Evolutionary conservation across 2,113 vertebrate species (phyloP), one percentile per base, ranked within the genome.

Genomic region (Xiphorhynchus elegans): DNA sequence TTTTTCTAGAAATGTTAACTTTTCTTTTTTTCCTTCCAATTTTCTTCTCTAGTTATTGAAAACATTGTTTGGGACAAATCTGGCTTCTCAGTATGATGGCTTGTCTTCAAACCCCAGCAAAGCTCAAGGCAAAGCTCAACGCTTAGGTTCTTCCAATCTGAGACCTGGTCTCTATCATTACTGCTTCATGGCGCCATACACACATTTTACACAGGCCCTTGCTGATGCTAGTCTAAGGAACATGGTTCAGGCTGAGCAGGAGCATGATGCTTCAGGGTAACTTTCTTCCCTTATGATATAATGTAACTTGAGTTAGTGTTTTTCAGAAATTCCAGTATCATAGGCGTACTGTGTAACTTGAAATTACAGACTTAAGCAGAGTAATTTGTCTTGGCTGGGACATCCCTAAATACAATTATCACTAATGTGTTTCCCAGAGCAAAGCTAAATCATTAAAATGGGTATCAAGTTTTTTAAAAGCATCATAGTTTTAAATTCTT

Each of bases 111-210:
- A 99, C 81, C 98, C 99, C 73, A 98, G 81, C 97, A 99, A 99
- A 89, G 98, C 98, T 46, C 99, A 99, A 94, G 99, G 99, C 76
- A 99, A 98, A 64, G 99, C 98, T 28, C 98, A 99, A 4, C 99
- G 99, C 15, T 98, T 99, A 13, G 99, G 99, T 73, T 99, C 99
- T 1, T 99, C 99, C 89, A 99, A 94, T 46, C 63, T 99, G 86
- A 97, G 99, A 44, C 99, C 99, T 0, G 99, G 99, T 44, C 98
- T 99, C 46, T 99, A 99, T 94, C 99, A 99, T 93, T 99, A 99
- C 96, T 99, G 99, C 98, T 99, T 99, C 98, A 99, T 99, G 99
- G 99, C 99, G 4, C 99, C 99, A 0, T 99, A 99, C 86, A 99
- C 99, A 6, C 99, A 99, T 95, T 99, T 99, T 85, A 99, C 99